A percentile compares a stretch with the other conserved stretches of the same genome.
Conservation (phyloP, 2,113 vertebrate genomes). For the Gopherus flavomarginatus region DNA sequence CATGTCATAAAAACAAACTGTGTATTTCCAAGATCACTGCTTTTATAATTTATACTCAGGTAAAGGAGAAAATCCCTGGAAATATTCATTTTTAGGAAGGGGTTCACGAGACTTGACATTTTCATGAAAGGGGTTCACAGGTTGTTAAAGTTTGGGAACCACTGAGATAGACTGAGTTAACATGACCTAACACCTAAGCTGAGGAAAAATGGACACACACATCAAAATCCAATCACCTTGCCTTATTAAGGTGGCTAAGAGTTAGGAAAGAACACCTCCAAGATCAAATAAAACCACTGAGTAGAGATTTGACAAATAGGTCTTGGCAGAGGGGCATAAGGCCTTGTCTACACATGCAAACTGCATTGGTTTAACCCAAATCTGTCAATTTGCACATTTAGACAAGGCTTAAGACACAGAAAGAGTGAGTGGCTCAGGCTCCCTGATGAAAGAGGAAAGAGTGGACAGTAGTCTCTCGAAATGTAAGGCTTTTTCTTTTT, state of each 20-base stretch:
- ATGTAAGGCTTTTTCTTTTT: not conserved
- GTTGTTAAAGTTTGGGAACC: too few species aligned
- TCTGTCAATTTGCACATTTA: not conserved
- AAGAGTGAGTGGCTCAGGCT: not conserved
- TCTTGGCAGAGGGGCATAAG: not conserved
- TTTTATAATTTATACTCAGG: too few species aligned
- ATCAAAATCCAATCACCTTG: not conserved
- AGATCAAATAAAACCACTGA: not conserved
- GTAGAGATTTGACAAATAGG: not conserved
- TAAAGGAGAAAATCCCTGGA: too few species aligned
- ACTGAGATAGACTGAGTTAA: not conserved
- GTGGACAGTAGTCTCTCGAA: not conserved
- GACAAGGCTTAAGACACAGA: not conserved
- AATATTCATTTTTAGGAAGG: too few species aligned
- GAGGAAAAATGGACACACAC: not conserved
- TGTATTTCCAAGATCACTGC: too few species aligned
- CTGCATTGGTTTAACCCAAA: not conserved
- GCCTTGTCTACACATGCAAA: not conserved
- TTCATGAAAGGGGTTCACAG: too few species aligned
- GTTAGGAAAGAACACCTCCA: not conserved
- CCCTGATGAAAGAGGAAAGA: not conserved
- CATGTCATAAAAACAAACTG: too few species aligned
- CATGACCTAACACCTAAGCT: not conserved
- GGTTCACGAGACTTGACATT: too few species aligned
- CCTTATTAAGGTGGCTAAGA: not conserved